These are phyloP conservation scores for Casuarius casuarius DNA, from an alignment of 2,113 vertebrate species.

Conservation along the genomic window DNA sequence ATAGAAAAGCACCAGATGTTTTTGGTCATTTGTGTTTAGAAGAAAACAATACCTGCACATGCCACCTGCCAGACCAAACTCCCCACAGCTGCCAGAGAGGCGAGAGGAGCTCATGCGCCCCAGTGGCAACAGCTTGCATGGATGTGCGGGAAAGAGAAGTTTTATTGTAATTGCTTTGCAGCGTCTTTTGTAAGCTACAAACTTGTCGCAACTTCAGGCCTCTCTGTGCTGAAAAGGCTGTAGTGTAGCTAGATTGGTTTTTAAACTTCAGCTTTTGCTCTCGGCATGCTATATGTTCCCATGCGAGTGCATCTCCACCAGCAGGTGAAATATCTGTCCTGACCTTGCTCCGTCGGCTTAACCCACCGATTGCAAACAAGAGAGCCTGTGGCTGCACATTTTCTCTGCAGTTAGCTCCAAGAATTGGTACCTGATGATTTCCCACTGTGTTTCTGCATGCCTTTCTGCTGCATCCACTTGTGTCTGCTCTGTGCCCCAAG, in stretches of 20 bases:
- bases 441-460: not conserved
- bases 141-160: not conserved
- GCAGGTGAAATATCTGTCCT: not conserved
- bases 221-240: not conserved
- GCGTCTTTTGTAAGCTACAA: not conserved
- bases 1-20: accelerated
- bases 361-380: too few species aligned
- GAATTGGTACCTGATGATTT: not conserved
- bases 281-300: not conserved
- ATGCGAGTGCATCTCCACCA: not conserved
- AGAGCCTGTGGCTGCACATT: accelerated
- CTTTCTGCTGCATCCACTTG: not conserved
- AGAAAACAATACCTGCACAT: not conserved
- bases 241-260: not conserved
- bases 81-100: not conserved
- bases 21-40: not conserved
- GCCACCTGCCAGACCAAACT: not conserved
- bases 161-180: not conserved
- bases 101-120: accelerated
- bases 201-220: not conserved
- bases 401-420: not conserved
- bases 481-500: accelerated
- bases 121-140: not conserved
- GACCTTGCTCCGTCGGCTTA: not conserved
- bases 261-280: not conserved